phyloP scores from a whole-genome alignment of 2,113 vertebrate genomes.

The Uria aalge region DNA sequence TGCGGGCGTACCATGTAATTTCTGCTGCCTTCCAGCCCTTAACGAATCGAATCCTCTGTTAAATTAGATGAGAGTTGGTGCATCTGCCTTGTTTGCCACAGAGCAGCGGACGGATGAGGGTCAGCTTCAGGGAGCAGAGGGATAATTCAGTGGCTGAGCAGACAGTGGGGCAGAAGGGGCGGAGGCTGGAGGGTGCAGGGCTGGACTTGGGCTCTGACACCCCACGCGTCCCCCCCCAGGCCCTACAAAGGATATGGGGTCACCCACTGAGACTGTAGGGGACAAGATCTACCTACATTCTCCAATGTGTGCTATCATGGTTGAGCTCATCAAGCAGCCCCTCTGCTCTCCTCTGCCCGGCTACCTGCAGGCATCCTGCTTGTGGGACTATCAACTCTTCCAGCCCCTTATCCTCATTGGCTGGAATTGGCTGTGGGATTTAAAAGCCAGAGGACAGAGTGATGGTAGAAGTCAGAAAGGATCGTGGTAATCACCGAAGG shows the following conservation, averaged over 20 bases:
- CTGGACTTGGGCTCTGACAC: not conserved
- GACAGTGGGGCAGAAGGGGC: not conserved
- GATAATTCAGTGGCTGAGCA: not conserved
- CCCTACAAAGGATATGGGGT: not conserved
- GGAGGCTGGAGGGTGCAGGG: not conserved
- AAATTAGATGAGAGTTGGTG: not conserved
- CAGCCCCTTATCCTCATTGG: not conserved
- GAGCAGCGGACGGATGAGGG: not conserved
- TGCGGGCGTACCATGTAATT: not conserved
- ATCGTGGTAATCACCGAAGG: accelerated
- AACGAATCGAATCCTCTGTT: not conserved
- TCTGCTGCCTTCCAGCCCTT: not conserved
- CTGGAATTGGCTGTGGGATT: not conserved
- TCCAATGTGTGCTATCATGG: not conserved
- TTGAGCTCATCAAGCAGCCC: not conserved
- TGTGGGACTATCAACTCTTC: not conserved
- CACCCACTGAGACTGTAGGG: not conserved
- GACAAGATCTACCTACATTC: not conserved
- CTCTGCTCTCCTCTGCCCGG: not conserved
- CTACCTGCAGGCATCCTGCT: not conserved
- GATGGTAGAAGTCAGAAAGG: not conserved
- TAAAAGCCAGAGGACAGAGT: not conserved
- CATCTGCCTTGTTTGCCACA: not conserved
- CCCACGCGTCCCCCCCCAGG: accelerated
- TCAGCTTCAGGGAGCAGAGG: not conserved